Evolutionary conservation across 2,888 invertebrate species (phyloP).

Genomic region (Nephrotoma appendiculata): DNA sequence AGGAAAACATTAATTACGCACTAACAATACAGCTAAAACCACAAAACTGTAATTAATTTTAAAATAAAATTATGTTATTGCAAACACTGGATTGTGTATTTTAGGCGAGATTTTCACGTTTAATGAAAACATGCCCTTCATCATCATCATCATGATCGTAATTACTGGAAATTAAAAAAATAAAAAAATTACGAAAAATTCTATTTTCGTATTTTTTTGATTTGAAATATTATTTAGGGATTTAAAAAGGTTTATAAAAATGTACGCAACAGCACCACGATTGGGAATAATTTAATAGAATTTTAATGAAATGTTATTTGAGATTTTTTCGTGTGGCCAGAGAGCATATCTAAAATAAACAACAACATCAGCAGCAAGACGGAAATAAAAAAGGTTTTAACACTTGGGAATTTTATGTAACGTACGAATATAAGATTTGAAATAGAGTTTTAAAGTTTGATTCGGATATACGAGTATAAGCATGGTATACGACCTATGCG

Average conservation of each 20-base stretch:
- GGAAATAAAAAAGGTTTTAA: neutral
- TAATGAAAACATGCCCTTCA: neutral
- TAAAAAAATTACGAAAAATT: neutral
- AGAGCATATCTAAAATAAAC: neutral
- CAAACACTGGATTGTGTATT: neutral
- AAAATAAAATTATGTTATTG: neutral
- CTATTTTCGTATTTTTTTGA: neutral
- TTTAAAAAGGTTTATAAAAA: neutral
- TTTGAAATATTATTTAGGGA: neutral
- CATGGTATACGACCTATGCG: neutral
- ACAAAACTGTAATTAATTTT: neutral
- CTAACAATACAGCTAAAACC: neutral
- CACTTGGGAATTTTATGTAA: neutral
- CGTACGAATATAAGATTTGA: neutral
- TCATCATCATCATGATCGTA: neutral
- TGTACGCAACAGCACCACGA: neutral
- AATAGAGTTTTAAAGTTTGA: neutral
- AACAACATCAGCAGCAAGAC: neutral
- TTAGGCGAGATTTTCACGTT: neutral
- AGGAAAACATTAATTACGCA: neutral
- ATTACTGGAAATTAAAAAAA: too few species aligned
- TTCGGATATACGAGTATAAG: neutral
- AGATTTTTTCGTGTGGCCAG: neutral
- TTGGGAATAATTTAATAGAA: neutral
- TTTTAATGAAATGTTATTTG: neutral